phyloP scores from a whole-genome alignment of 2,888 invertebrate genomes.

The Podotricha telesiphe region DNA sequence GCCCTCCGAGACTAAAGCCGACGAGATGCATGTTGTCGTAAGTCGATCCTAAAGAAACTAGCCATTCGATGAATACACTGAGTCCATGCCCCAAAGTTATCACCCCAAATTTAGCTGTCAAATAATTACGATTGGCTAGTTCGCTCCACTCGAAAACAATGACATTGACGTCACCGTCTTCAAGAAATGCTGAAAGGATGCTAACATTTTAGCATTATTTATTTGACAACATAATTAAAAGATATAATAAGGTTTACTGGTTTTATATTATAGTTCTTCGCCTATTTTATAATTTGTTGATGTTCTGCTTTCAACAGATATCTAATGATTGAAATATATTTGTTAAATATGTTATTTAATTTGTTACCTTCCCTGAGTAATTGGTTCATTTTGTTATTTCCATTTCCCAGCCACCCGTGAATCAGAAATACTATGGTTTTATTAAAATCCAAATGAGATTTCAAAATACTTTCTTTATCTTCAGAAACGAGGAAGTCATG shows the following conservation, averaged over 20 bases:
- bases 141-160: conserved; percentile 30
- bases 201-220: conserved; percentile 4
- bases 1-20: conserved; percentile 74
- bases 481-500: conserved; percentile 7
- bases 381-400: conserved; percentile 28
- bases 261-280: too few species aligned
- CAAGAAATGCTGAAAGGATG: conserved; percentile 24
- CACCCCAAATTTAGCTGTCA: conserved; percentile 27
- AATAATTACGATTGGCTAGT: conserved; percentile 21
- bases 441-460: conserved; percentile 15
- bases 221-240: conserved; percentile 5
- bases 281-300: too few species aligned
- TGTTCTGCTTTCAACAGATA: too few species aligned
- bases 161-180: conserved; percentile 19
- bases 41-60: conserved; percentile 31
- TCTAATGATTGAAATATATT: background rate
- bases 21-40: conserved; percentile 64
- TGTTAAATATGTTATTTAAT: too few species aligned
- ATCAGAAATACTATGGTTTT: conserved; percentile 25
- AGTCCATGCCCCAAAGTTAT: conserved; percentile 11
- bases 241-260: too few species aligned
- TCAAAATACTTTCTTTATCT: conserved; percentile 7
- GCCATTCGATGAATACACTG: conserved; percentile 26
- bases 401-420: conserved; percentile 32
- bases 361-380: conserved; percentile 24